Evolutionary conservation across 2,797 vertebrate species (phyloP).

Genomic region (Hirundo rustica): DNA sequence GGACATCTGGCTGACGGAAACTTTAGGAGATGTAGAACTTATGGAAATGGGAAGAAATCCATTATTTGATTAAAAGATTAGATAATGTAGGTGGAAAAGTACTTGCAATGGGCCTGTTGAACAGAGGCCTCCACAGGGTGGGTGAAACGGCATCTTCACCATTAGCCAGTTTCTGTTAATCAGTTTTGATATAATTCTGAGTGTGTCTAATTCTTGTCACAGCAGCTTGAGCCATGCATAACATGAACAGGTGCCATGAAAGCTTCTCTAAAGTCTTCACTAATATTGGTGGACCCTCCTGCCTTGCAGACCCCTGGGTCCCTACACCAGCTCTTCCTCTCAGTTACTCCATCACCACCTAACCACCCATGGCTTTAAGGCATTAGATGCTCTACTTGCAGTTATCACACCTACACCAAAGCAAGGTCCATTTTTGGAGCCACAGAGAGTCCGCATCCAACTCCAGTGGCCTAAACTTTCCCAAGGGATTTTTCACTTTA

Average conservation of each 20-base stretch:
- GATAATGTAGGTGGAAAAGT: slow-evolving; percentile 45
- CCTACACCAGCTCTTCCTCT: background rate
- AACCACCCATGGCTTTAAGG: background rate
- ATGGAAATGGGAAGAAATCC: slow-evolving; percentile 27
- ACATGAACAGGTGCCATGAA: background rate
- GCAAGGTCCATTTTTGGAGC: background rate
- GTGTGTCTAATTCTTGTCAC: slow-evolving; percentile 16
- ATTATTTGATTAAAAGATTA: slow-evolving; percentile 70
- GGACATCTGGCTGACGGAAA: slow-evolving; percentile 69
- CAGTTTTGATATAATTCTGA: slow-evolving; percentile 63
- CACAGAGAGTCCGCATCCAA: background rate
- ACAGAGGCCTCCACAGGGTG: slow-evolving; percentile 8
- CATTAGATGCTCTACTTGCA: background rate
- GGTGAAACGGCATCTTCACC: slow-evolving; percentile 19
- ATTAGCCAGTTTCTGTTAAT: slow-evolving; percentile 61
- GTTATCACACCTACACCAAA: background rate
- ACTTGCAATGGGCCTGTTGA: slow-evolving; percentile 39
- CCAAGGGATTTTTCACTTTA: background rate
- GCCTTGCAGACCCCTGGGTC: background rate
- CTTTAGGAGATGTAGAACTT: slow-evolving; percentile 44
- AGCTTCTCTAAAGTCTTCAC: background rate
- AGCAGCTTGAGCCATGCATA: background rate
- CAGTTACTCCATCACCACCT: background rate
- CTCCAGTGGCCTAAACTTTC: background rate
- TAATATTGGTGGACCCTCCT: background rate